A percentile compares a stretch with the other conserved stretches of the same genome.
phyloP scores from a whole-genome alignment of 2,797 vertebrate genomes.

The Sorex maritimensis region DNA sequence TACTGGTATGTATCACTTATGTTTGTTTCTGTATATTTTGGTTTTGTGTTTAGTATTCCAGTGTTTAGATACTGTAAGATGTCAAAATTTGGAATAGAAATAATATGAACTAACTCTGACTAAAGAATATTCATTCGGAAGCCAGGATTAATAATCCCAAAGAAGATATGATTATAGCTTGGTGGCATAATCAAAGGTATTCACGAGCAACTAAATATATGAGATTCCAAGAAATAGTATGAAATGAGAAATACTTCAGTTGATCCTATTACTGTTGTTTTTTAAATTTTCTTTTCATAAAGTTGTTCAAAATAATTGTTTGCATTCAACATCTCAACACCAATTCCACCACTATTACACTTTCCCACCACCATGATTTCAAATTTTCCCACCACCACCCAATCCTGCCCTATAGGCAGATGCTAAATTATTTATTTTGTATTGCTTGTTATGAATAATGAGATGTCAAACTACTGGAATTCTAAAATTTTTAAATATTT shows the following conservation, averaged over 20 bases:
- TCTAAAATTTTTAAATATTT: no score
- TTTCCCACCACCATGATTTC: no score
- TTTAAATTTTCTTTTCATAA: no score
- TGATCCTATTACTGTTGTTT: background rate
- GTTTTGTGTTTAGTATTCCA: background rate
- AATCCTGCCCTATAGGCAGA: no score
- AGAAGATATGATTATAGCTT: background rate
- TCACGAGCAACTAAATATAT: background rate
- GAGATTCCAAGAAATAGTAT: background rate
- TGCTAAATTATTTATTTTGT: no score
- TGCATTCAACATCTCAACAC: no score
- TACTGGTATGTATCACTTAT: background rate
- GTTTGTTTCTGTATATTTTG: background rate
- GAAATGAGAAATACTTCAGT: background rate
- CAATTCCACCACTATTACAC: no score
- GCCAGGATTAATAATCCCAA: background rate
- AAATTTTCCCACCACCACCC: no score
- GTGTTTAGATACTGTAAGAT: background rate
- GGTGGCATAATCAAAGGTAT: background rate
- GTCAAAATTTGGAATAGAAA: slow-evolving; percentile 2
- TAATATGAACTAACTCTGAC: background rate
- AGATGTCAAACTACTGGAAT: no score
- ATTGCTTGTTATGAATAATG: no score
- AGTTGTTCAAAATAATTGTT: no score
- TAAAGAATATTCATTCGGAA: background rate